Percentiles rank a stretch among this genome's conserved stretches.
These are phyloP conservation scores for Enteromius anoplus DNA, from an alignment of 2,797 vertebrate species.

Conservation along the genomic window DNA sequence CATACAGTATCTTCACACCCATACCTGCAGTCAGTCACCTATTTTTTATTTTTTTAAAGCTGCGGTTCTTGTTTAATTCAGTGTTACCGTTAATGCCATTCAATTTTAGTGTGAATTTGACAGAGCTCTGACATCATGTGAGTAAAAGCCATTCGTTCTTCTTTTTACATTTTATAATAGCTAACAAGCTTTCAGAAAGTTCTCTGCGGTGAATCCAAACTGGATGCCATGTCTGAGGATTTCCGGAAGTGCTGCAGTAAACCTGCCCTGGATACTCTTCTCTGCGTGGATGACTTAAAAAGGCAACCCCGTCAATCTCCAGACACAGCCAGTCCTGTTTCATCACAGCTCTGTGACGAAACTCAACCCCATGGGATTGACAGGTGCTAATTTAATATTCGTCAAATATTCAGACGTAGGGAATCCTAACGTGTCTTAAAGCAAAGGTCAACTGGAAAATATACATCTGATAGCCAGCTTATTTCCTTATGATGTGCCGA, in stretches of 20 bases:
- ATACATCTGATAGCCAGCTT: not conserved
- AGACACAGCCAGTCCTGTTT: not conserved
- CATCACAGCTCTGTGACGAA: slow-evolving; percentile 65
- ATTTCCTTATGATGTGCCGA: not conserved
- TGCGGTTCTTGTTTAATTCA: not conserved
- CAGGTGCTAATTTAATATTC: slow-evolving; percentile 64
- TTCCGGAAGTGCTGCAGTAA: slow-evolving; percentile 71
- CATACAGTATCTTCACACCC: not conserved
- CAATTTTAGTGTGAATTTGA: not conserved
- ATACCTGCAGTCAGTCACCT: not conserved
- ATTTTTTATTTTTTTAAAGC: not conserved
- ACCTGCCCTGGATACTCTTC: slow-evolving; percentile 66
- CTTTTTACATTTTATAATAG: slow-evolving; percentile 40
- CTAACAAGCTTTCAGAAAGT: slow-evolving; percentile 50
- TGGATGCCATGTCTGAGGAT: slow-evolving; percentile 56
- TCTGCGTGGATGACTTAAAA: slow-evolving; percentile 71
- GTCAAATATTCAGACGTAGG: not conserved
- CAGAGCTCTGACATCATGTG: not conserved
- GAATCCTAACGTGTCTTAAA: not conserved
- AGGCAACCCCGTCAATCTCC: slow-evolving; percentile 46
- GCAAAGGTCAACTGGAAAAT: not conserved
- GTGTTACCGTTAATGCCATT: not conserved
- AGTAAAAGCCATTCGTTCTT: not conserved
- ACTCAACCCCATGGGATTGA: slow-evolving; percentile 16
- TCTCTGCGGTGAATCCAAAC: slow-evolving; percentile 62